Percentiles rank a stretch among this genome's conserved stretches.
phyloP scores from a whole-genome alignment of 2,113 vertebrate genomes.

The Menura novaehollandiae region DNA sequence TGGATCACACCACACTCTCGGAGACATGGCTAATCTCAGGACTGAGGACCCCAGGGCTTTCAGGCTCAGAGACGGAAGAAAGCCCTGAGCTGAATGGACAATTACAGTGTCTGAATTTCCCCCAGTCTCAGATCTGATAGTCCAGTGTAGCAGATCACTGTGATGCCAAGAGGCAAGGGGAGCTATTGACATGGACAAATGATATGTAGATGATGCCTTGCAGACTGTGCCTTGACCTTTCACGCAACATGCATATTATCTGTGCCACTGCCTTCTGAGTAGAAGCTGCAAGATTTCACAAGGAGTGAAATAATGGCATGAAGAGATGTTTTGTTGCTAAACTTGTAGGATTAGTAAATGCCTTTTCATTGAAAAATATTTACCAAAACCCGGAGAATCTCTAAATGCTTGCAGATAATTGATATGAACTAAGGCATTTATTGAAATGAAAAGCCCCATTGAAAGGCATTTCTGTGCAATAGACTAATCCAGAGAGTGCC shows the following conservation, averaged over 20 bases:
- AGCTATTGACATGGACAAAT: not conserved
- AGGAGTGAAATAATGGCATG: not conserved
- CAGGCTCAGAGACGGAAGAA: not conserved
- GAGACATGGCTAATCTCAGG: not conserved
- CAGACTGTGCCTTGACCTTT: not conserved
- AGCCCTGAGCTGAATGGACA: not conserved
- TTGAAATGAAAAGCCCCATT: not conserved
- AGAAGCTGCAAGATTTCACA: not conserved
- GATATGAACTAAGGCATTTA: not conserved
- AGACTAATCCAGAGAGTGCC: not conserved
- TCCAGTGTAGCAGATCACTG: not conserved
- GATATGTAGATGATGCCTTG: not conserved
- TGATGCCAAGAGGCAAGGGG: rapidly evolving
- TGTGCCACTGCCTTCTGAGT: not conserved
- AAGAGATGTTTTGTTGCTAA: not conserved
- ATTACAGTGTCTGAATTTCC: not conserved
- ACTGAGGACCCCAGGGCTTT: not conserved
- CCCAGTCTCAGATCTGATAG: not conserved
- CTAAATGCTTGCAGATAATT: not conserved
- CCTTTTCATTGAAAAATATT: not conserved
- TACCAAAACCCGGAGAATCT: not conserved
- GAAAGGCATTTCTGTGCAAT: not conserved
- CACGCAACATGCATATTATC: not conserved
- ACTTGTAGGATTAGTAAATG: not conserved
- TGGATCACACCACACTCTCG: not conserved